These are phyloP conservation scores for Tricholauxania praeusta DNA, from an alignment of 2,888 invertebrate species.

Conservation along the genomic window DNA sequence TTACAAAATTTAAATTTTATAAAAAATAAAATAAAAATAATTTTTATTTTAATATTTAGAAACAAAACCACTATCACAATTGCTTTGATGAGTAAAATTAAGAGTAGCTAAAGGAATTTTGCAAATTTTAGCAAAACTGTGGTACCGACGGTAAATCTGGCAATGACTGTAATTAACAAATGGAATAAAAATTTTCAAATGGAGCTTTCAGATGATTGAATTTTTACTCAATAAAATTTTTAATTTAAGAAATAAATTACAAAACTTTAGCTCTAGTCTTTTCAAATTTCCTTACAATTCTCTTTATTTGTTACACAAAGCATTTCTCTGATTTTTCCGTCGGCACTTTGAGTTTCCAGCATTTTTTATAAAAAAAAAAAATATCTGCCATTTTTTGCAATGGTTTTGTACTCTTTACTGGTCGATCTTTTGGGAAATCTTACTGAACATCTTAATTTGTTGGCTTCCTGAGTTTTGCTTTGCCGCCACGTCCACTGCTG, in stretches of 20 bases:
- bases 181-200: too few species aligned
- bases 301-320: too few species aligned
- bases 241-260: too few species aligned
- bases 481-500: constrained; percentile 47
- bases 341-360: constrained; percentile 13
- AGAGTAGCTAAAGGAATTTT: constrained; percentile 8
- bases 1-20: constrained; percentile 33
- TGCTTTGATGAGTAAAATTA: constrained; percentile 62
- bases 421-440: constrained; percentile 21
- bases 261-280: too few species aligned
- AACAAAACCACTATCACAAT: constrained; percentile 64
- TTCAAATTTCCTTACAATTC: too few species aligned
- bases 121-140: neutral
- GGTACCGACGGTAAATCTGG: neutral
- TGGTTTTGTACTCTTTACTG: neutral
- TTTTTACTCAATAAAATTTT: too few species aligned
- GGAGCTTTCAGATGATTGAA: too few species aligned
- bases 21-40: constrained; percentile 35
- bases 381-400: neutral
- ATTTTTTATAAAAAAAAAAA: neutral
- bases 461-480: constrained; percentile 30
- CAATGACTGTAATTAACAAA: too few species aligned
- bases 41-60: constrained; percentile 45
- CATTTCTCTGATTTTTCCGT: constrained; percentile 1
- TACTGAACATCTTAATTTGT: constrained; percentile 32